A percentile compares a stretch with the other conserved stretches of the same genome.
Evolutionary conservation across 2,113 vertebrate species (phyloP).

Genomic region (Atrichornis clamosus): DNA sequence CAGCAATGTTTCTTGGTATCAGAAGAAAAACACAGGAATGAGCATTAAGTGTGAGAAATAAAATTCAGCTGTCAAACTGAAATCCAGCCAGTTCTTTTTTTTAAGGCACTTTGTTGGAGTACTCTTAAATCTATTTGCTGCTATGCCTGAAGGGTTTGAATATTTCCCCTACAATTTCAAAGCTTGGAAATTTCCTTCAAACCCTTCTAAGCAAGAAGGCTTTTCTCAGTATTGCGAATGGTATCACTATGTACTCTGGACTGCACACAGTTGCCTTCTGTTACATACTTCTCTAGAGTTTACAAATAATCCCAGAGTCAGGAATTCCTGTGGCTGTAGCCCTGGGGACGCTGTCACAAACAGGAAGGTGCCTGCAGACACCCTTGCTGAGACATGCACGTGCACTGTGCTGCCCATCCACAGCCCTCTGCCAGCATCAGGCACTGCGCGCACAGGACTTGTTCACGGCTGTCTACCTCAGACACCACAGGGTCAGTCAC

Average conservation of each 20-base stretch:
- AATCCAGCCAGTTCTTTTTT: not conserved
- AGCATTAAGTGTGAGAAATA: not conserved
- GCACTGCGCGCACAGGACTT: fast-evolving
- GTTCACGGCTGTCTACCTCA: not conserved
- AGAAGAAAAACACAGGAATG: not conserved
- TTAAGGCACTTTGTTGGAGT: not conserved
- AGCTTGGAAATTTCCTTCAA: conserved; percentile 63
- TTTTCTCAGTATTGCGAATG: not conserved
- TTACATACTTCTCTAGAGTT: not conserved
- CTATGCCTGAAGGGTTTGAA: not conserved
- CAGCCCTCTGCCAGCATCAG: not conserved
- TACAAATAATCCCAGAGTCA: not conserved
- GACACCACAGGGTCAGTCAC: not conserved
- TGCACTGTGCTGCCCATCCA: not conserved
- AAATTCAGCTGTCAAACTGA: conserved; percentile 13
- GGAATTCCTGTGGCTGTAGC: not conserved
- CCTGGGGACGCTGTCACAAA: not conserved
- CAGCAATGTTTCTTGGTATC: not conserved
- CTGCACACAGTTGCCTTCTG: not conserved
- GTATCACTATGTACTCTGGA: not conserved
- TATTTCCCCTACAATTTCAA: not conserved
- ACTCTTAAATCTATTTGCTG: not conserved
- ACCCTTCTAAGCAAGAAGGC: not conserved
- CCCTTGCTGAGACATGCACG: not conserved
- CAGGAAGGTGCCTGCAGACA: not conserved